phyloP scores from a whole-genome alignment of 2,797 vertebrate genomes.

The Lophius americanus region DNA sequence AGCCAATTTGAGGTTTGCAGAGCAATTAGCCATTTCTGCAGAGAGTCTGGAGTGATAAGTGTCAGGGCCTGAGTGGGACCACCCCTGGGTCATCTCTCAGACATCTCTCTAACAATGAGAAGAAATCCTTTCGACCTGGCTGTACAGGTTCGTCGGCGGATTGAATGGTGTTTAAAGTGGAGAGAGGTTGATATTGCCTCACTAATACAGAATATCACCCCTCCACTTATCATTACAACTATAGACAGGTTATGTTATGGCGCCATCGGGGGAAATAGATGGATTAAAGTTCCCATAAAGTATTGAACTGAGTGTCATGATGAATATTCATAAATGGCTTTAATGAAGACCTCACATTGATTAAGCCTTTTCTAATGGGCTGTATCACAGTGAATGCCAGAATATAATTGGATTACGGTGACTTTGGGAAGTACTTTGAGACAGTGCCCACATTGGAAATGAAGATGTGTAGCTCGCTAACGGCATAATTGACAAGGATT shows the following conservation, averaged over 20 bases:
- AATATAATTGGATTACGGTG: slow-evolving; percentile 79
- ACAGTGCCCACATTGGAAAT: slow-evolving; percentile 72
- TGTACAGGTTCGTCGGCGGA: slow-evolving; percentile 42
- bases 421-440: slow-evolving; percentile 81
- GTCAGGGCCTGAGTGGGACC: slow-evolving; percentile 35
- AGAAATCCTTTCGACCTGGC: slow-evolving; percentile 18
- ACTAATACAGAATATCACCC: slow-evolving; percentile 44
- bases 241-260: slow-evolving; percentile 60
- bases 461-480: slow-evolving; percentile 71
- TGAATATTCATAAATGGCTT: slow-evolving; percentile 76
- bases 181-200: slow-evolving; percentile 40
- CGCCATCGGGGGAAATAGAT: slow-evolving; percentile 49
- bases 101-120: slow-evolving; percentile 11
- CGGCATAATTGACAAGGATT: slow-evolving; percentile 78
- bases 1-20: slow-evolving; percentile 68
- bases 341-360: slow-evolving; percentile 79
- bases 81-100: slow-evolving; percentile 18
- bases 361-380: slow-evolving; percentile 76
- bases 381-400: slow-evolving; percentile 63
- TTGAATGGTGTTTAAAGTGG: slow-evolving; percentile 49
- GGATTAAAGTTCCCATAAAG: slow-evolving; percentile 60
- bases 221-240: slow-evolving; percentile 48
- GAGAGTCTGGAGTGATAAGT: slow-evolving; percentile 33
- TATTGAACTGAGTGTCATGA: slow-evolving; percentile 60
- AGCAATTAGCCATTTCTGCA: slow-evolving; percentile 71